Percentiles rank a stretch among this genome's conserved stretches.
Evolutionary conservation across 2,113 vertebrate species (phyloP).

Genomic region (Psilopsiagon aymara): DNA sequence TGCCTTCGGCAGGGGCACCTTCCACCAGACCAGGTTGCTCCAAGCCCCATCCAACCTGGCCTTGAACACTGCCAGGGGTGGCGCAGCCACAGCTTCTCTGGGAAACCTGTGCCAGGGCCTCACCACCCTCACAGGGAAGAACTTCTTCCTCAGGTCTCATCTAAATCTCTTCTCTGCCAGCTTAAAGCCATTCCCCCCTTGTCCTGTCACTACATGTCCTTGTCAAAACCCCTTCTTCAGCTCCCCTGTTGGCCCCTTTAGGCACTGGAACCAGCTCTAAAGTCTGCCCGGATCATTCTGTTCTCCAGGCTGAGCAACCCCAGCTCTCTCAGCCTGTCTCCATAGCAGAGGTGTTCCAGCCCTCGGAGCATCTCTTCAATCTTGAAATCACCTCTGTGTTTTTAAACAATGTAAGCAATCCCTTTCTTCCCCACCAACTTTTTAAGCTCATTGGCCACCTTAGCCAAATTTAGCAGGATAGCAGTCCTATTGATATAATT

Average conservation of each 20-base stretch:
- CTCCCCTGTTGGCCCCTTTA: neutral
- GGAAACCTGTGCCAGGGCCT: neutral
- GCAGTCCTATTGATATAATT: accelerated
- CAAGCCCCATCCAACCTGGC: neutral
- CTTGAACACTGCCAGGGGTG: neutral
- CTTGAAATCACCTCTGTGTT: neutral
- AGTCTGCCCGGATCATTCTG: neutral
- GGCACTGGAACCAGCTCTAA: neutral
- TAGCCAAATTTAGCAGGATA: neutral
- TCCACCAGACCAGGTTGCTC: neutral
- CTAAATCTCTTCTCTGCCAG: neutral
- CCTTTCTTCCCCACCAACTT: neutral
- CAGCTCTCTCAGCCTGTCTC: neutral
- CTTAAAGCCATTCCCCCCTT: neutral
- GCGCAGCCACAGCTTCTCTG: neutral
- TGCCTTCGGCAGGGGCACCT: neutral
- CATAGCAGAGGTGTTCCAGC: neutral
- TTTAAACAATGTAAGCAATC: neutral
- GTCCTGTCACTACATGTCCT: neutral
- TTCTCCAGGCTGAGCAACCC: neutral
- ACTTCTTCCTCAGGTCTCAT: neutral
- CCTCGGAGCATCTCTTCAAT: neutral
- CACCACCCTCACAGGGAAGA: neutral
- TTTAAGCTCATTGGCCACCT: neutral
- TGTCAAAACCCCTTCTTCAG: neutral